Evolutionary conservation across 2,888 invertebrate species (phyloP).

Genomic region (Actias luna): DNA sequence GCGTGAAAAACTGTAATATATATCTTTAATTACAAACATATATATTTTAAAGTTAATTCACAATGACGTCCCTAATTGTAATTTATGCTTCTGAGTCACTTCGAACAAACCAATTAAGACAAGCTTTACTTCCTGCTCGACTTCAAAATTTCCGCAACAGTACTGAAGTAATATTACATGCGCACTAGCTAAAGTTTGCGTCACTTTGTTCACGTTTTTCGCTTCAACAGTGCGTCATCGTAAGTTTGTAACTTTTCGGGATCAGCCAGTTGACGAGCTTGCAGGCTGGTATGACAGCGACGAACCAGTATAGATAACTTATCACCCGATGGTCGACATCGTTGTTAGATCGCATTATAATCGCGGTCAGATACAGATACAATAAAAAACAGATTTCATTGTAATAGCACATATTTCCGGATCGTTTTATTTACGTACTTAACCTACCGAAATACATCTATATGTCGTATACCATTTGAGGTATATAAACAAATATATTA

Average conservation of each 20-base stretch:
- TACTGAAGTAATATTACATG: too few species aligned
- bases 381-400: too few species aligned
- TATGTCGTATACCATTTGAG: background rate
- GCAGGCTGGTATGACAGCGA: background rate
- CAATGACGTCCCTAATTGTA: background rate
- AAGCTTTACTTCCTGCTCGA: background rate
- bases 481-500: background rate
- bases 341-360: background rate
- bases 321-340: background rate
- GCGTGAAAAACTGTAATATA: too few species aligned
- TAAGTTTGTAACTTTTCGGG: background rate
- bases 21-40: too few species aligned
- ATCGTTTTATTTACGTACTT: too few species aligned
- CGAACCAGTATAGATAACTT: too few species aligned
- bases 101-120: background rate
- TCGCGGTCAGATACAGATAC: background rate
- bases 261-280: background rate
- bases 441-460: too few species aligned
- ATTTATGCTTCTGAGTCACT: background rate
- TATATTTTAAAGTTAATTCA: background rate
- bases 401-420: too few species aligned
- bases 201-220: too few species aligned
- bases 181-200: too few species aligned
- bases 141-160: too few species aligned
- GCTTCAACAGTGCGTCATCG: background rate